Percentiles rank a stretch among this genome's conserved stretches.
These are phyloP conservation scores for Limenitis arthemis DNA, from an alignment of 2,888 invertebrate species.

Conservation along the genomic window DNA sequence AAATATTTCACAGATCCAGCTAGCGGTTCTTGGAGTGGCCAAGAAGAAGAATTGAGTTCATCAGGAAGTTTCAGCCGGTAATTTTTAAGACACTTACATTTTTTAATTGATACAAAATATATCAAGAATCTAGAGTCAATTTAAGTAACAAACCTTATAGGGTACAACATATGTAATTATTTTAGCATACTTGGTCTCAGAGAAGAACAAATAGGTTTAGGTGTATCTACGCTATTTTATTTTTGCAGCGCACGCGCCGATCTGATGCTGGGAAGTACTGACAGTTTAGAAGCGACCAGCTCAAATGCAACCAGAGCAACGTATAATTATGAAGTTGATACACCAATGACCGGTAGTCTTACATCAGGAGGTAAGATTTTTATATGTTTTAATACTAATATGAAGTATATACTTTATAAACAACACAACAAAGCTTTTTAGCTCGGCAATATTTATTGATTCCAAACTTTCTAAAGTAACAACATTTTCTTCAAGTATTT, in stretches of 20 bases:
- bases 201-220: not conserved
- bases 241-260: slow-evolving; percentile 56
- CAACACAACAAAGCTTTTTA: slow-evolving; percentile 4
- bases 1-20: slow-evolving; percentile 72
- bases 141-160: too few relatives aligned
- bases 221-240: too few relatives aligned
- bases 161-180: too few relatives aligned
- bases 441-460: slow-evolving; percentile 6
- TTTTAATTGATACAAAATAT: too few relatives aligned
- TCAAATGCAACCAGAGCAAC: slow-evolving; percentile 88
- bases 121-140: too few relatives aligned
- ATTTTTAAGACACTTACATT: slow-evolving; percentile 12
- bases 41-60: slow-evolving; percentile 67
- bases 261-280: slow-evolving; percentile 76
- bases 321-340: slow-evolving; percentile 87
- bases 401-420: not conserved
- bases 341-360: slow-evolving; percentile 88
- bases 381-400: not conserved
- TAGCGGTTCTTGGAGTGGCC: slow-evolving; percentile 69
- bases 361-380: slow-evolving; percentile 74
- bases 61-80: slow-evolving; percentile 69
- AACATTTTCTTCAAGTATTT: not conserved
- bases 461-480: not conserved
- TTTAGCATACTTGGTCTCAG: not conserved
- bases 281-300: slow-evolving; percentile 83